These are phyloP conservation scores for Aphelinus atriplicis DNA, from an alignment of 1,140 invertebrate genomes.

Conservation along the genomic window DNA sequence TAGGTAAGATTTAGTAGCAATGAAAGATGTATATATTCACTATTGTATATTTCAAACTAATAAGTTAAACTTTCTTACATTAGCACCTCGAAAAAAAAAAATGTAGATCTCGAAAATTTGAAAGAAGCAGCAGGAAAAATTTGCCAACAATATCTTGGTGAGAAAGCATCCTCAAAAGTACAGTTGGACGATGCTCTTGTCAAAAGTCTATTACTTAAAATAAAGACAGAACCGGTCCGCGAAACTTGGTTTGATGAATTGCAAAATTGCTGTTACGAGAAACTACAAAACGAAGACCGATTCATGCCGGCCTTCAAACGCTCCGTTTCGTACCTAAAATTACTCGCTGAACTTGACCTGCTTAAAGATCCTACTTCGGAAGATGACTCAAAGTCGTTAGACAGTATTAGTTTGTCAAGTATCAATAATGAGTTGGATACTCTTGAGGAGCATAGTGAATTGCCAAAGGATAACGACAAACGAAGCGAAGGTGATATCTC, in stretches of 20 bases:
- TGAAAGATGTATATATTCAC: too few species aligned
- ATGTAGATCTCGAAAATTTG: slow-evolving; percentile 69
- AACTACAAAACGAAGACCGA: slow-evolving; percentile 72
- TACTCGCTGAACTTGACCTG: slow-evolving; percentile 81
- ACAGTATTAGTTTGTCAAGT: slow-evolving; percentile 63
- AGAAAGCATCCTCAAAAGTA: slow-evolving; percentile 76
- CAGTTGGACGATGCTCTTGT: slow-evolving; percentile 74
- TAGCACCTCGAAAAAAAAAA: slow-evolving; percentile 54
- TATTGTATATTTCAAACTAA: slow-evolving; percentile 22
- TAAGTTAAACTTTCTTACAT: slow-evolving; percentile 34
- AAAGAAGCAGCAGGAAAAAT: slow-evolving; percentile 82
- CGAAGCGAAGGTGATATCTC: slow-evolving; percentile 10
- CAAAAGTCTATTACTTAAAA: slow-evolving; percentile 72
- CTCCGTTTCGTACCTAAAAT: slow-evolving; percentile 75
- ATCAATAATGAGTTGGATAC: slow-evolving; percentile 60
- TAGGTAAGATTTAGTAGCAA: neutral
- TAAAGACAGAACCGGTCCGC: slow-evolving; percentile 72
- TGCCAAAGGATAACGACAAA: slow-evolving; percentile 27
- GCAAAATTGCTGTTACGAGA: slow-evolving; percentile 76
- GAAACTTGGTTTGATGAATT: slow-evolving; percentile 89
- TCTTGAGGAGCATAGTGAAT: slow-evolving; percentile 49
- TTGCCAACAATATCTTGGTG: slow-evolving; percentile 84
- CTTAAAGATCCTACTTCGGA: slow-evolving; percentile 69
- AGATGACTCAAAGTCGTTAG: slow-evolving; percentile 69
- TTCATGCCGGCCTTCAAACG: slow-evolving; percentile 79